Conservation (phyloP, 2,888 invertebrate species). For the Trissolcus japonicus region DNA sequence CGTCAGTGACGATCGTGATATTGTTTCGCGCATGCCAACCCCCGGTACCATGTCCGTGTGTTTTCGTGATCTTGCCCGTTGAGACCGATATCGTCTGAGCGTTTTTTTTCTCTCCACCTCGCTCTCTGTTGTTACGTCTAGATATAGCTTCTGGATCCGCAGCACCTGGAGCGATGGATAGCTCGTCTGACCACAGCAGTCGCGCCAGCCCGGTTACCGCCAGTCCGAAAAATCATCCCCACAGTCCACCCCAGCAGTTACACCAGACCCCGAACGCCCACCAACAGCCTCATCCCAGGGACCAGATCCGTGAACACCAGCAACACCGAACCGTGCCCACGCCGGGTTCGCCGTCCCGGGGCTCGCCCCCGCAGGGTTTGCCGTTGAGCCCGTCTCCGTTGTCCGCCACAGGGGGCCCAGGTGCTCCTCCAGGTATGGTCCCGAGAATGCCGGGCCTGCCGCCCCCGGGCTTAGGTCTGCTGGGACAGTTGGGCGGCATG, state of each 20-base stretch:
- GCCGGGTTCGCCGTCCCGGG: slow-evolving; percentile 76
- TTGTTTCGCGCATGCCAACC: background rate
- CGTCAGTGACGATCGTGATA: slow-evolving; percentile 35
- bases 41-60: background rate
- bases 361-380: slow-evolving; percentile 78
- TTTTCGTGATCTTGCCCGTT: background rate
- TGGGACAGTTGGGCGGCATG: slow-evolving; percentile 85
- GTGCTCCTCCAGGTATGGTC: slow-evolving; percentile 79
- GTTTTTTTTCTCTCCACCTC: no score
- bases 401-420: slow-evolving; percentile 76
- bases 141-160: slow-evolving; percentile 13
- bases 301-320: slow-evolving; percentile 69
- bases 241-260: slow-evolving; percentile 69
- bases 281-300: slow-evolving; percentile 65
- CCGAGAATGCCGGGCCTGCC: slow-evolving; percentile 86
- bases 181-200: slow-evolving; percentile 77
- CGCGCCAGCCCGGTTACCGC: slow-evolving; percentile 74
- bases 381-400: slow-evolving; percentile 83
- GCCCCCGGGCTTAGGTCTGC: slow-evolving; percentile 88
- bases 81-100: background rate
- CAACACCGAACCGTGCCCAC: slow-evolving; percentile 77
- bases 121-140: no score
- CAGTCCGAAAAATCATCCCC: slow-evolving; percentile 70
- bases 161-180: slow-evolving; percentile 73
- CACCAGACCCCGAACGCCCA: slow-evolving; percentile 68